A percentile compares a stretch with the other conserved stretches of the same genome.
These are phyloP conservation scores for Phoenicopterus ruber DNA, from an alignment of 2,113 vertebrate genomes.

Conservation along the genomic window DNA sequence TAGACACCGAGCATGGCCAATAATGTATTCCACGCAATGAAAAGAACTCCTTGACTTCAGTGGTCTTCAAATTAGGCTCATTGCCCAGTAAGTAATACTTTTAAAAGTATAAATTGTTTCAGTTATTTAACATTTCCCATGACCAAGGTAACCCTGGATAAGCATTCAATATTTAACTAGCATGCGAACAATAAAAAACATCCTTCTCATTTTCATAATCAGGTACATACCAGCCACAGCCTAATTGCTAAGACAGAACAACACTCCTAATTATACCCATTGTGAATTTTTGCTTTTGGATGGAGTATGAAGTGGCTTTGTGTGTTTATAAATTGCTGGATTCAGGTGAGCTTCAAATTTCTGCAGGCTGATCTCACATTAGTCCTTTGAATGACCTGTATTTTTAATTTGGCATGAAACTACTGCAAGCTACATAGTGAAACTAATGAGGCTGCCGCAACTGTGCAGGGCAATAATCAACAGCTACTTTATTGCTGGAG, in stretches of 20 bases:
- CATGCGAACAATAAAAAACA: neutral
- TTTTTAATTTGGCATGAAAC: slow-evolving; percentile 75
- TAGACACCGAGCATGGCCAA: neutral
- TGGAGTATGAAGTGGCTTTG: neutral
- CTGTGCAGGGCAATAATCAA: slow-evolving; percentile 66
- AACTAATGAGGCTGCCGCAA: slow-evolving; percentile 70
- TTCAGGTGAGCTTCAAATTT: slow-evolving; percentile 54
- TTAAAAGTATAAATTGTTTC: neutral
- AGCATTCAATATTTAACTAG: neutral
- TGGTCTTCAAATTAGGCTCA: neutral
- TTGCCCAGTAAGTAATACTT: neutral
- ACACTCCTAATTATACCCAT: slow-evolving; percentile 38
- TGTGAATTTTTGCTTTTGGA: slow-evolving; percentile 9
- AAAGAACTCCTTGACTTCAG: neutral
- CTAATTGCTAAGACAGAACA: slow-evolving; percentile 23
- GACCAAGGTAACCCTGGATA: neutral
- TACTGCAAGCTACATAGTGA: slow-evolving; percentile 58
- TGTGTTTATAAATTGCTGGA: slow-evolving; percentile 19
- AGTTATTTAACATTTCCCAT: neutral
- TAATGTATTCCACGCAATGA: neutral
- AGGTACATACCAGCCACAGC: neutral
- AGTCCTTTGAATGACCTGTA: slow-evolving; percentile 72
- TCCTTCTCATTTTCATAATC: neutral
- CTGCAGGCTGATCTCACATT: slow-evolving; percentile 53
- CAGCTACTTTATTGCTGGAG: slow-evolving; percentile 43